A percentile compares a stretch with the other conserved stretches of the same genome.
Conservation (phyloP, 2,888 invertebrate species). For the Catocala nupta region DNA sequence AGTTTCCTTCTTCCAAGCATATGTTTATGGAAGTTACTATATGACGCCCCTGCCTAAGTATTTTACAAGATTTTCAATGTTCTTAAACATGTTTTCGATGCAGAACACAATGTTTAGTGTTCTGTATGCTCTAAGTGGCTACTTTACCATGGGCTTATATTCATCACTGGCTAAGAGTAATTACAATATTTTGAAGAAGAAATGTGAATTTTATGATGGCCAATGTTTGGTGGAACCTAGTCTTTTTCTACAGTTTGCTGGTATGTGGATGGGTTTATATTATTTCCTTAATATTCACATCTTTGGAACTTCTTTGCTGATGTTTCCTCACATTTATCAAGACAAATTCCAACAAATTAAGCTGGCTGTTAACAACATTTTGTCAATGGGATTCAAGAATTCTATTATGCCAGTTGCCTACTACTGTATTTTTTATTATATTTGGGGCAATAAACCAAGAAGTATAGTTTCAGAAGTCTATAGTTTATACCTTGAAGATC, state of each 20-base stretch:
- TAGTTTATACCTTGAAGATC: constrained; percentile 84
- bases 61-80: constrained; percentile 89
- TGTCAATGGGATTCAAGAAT: constrained; percentile 87
- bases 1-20: constrained; percentile 90
- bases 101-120: constrained; percentile 86
- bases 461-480: constrained; percentile 84
- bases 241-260: constrained; percentile 89
- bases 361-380: constrained; percentile 83
- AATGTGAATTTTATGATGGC: constrained; percentile 78
- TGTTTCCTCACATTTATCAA: constrained; percentile 91
- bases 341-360: constrained; percentile 90
- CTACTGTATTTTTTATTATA: constrained; percentile 88
- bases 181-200: constrained; percentile 84
- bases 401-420: constrained; percentile 89
- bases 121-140: constrained; percentile 89
- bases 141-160: constrained; percentile 90
- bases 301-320: constrained; percentile 84
- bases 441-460: constrained; percentile 87
- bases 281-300: constrained; percentile 88
- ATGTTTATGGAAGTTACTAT: constrained; percentile 91
- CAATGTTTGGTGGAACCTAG: constrained; percentile 90
- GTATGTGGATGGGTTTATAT: constrained; percentile 89
- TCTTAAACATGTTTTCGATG: constrained; percentile 88
- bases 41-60: constrained; percentile 88
- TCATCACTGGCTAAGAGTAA: constrained; percentile 88